These are phyloP conservation scores for pig (Sus scrofa) DNA, from an alignment of 2,113 vertebrate genomes.

Conservation along the genomic window DNA sequence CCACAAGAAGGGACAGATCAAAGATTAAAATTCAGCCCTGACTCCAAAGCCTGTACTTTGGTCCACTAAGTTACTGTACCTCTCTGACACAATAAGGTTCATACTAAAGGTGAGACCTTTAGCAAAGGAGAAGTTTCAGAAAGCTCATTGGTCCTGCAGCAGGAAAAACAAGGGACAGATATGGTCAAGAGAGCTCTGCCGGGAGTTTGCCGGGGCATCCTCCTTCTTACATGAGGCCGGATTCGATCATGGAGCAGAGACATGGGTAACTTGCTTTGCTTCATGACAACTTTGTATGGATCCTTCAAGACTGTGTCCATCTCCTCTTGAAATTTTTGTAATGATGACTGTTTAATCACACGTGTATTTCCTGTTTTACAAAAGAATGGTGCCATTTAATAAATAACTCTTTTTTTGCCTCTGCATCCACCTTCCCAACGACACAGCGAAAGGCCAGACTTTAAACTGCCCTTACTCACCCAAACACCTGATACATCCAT, in stretches of 20 bases:
- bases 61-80: neutral
- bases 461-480: neutral
- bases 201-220: neutral
- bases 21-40: neutral
- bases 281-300: constrained; percentile 97
- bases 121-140: neutral
- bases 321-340: constrained; percentile 98
- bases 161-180: neutral
- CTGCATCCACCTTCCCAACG: neutral
- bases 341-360: constrained; percentile 97
- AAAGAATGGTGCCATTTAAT: constrained; percentile 71
- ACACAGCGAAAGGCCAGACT: neutral
- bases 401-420: neutral
- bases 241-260: constrained; percentile 94
- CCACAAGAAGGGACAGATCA: accelerated
- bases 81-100: neutral
- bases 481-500: neutral
- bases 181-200: neutral
- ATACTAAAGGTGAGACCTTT: neutral
- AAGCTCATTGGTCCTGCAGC: neutral
- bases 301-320: constrained; percentile 96
- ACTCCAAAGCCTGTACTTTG: neutral
- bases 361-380: constrained; percentile 94
- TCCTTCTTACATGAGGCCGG: constrained; percentile 94
- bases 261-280: constrained; percentile 96